Evolutionary conservation across 1,140 invertebrate species (phyloP).

Genomic region (Hylaeus volcanicus): DNA sequence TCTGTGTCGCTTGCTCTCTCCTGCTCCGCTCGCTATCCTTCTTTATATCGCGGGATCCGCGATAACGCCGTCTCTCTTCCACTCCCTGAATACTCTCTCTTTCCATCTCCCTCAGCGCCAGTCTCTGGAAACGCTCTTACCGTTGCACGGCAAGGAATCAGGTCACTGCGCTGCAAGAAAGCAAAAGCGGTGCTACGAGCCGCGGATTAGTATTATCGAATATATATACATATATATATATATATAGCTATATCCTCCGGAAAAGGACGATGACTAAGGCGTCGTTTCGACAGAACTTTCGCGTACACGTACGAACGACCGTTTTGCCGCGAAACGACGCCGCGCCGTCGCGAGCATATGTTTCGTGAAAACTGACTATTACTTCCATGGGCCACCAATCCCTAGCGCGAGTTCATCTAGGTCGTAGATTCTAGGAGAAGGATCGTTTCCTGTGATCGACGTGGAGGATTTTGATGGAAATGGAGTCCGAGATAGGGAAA

Average conservation of each 20-base stretch:
- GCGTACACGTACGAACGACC: slow-evolving; percentile 48
- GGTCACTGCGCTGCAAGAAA: slow-evolving; percentile 80
- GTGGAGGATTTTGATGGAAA: too few relatives aligned
- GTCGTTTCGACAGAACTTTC: slow-evolving; percentile 67
- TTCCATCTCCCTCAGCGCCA: slow-evolving; percentile 62
- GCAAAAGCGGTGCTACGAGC: slow-evolving; percentile 72
- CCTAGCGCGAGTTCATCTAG: too few relatives aligned
- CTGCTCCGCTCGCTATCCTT: slow-evolving; percentile 44
- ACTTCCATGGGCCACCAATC: neutral
- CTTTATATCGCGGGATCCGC: slow-evolving; percentile 17
- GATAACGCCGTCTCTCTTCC: slow-evolving; percentile 60
- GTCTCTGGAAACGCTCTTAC: slow-evolving; percentile 76
- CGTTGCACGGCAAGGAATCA: slow-evolving; percentile 78
- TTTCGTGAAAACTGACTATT: slow-evolving; percentile 18
- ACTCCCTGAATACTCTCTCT: slow-evolving; percentile 53
- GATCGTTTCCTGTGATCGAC: too few relatives aligned
- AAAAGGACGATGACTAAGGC: slow-evolving; percentile 69
- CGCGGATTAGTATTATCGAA: slow-evolving; percentile 79
- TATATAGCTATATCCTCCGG: slow-evolving; percentile 64
- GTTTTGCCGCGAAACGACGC: slow-evolving; percentile 14
- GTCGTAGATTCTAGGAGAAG: too few relatives aligned
- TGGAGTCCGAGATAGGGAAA: too few relatives aligned
- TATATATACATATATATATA: slow-evolving; percentile 55
- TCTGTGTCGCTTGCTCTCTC: slow-evolving; percentile 57
- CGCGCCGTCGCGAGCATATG: slow-evolving; percentile 11